Conservation (phyloP, 1,140 invertebrate species). For the Hyles vespertilio region DNA sequence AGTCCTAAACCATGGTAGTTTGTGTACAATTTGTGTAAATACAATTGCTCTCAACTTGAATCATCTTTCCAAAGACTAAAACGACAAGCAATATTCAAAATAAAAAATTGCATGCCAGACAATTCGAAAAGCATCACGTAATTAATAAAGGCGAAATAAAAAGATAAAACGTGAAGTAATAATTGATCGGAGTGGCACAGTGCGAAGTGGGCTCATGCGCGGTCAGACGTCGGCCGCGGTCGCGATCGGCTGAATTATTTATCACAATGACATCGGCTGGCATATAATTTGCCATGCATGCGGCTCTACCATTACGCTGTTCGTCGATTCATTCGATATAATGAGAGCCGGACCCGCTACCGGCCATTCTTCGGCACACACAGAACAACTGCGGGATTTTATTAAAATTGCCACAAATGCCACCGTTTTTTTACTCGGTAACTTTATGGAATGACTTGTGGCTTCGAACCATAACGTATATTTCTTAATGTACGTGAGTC, state of each 20-base stretch:
- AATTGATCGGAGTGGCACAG: background rate
- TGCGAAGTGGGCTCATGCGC: background rate
- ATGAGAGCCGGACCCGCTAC: conserved; percentile 51
- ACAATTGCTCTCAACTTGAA: too few relatives aligned
- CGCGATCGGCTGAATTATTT: conserved; percentile 48
- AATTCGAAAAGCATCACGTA: too few relatives aligned
- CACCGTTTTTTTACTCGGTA: conserved; percentile 4
- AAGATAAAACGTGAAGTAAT: background rate
- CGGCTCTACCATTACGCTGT: conserved; percentile 54
- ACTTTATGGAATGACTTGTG: conserved; percentile 10
- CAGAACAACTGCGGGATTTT: conserved; percentile 3
- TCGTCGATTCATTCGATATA: conserved; percentile 65
- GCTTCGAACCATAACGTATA: background rate
- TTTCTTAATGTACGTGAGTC: too few relatives aligned
- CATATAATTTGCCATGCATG: conserved; percentile 64
- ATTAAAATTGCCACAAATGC: conserved; percentile 10
- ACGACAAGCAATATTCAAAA: background rate
- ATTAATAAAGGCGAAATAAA: too few relatives aligned
- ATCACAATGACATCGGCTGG: conserved; percentile 62
- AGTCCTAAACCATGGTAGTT: too few relatives aligned
- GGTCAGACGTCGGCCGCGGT: conserved; percentile 7
- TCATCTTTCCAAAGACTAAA: too few relatives aligned
- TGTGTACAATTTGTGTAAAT: too few relatives aligned
- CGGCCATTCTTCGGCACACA: conserved; percentile 48
- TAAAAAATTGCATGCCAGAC: background rate